Conservation (phyloP, 2,797 vertebrate genomes). For the Sternarchorhynchus goeldii region DNA sequence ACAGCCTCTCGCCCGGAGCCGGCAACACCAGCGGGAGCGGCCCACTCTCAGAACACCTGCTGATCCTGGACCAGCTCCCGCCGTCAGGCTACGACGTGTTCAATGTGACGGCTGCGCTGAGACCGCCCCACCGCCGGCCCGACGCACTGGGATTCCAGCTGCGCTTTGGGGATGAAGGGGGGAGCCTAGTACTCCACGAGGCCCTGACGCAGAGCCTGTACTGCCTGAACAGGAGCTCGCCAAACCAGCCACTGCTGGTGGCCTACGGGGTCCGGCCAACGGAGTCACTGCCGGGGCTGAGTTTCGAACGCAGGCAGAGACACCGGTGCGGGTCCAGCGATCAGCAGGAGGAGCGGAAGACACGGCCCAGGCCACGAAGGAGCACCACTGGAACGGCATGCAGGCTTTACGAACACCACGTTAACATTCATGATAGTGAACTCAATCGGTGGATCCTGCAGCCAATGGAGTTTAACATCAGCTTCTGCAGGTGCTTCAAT, state of each 20-base stretch:
- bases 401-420: slow-evolving; percentile 34
- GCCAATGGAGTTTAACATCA: slow-evolving; percentile 51
- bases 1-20: slow-evolving; percentile 54
- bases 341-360: slow-evolving; percentile 15
- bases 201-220: slow-evolving; percentile 74
- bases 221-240: slow-evolving; percentile 61
- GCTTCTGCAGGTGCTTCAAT: slow-evolving; percentile 51
- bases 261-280: slow-evolving; percentile 53
- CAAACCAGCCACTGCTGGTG: slow-evolving; percentile 59
- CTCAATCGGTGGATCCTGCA: slow-evolving; percentile 55
- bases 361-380: slow-evolving; percentile 31
- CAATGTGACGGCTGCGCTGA: slow-evolving; percentile 65
- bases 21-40: slow-evolving; percentile 55
- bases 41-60: slow-evolving; percentile 64
- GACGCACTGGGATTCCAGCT: slow-evolving; percentile 69
- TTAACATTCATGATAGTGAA: slow-evolving; percentile 36
- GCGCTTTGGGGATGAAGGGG: slow-evolving; percentile 73
- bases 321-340: slow-evolving; percentile 23
- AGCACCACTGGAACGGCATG: slow-evolving; percentile 13
- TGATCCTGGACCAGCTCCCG: slow-evolving; percentile 65
- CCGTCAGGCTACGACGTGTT: slow-evolving; percentile 74
- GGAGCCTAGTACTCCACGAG: slow-evolving; percentile 71
- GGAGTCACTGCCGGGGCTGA: slow-evolving; percentile 17
- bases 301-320: slow-evolving; percentile 3
- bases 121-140: slow-evolving; percentile 30